phyloP scores from a whole-genome alignment of 2,113 vertebrate genomes.

The Redunca redunca region DNA sequence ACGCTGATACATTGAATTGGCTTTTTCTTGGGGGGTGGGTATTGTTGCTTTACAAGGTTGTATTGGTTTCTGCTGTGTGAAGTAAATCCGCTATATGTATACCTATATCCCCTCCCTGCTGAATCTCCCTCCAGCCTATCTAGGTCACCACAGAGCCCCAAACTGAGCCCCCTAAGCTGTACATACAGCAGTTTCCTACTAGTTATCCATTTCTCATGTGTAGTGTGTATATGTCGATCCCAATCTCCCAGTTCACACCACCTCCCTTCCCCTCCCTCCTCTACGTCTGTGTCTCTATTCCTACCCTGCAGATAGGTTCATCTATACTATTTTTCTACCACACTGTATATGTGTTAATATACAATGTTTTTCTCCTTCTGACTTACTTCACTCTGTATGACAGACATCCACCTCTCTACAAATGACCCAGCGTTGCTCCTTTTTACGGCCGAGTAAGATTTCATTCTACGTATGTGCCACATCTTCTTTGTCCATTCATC shows the following conservation, averaged over 20 bases:
- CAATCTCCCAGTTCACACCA: not conserved
- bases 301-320: not conserved
- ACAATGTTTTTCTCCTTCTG: not conserved
- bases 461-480: not conserved
- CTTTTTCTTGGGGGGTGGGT: not conserved
- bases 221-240: not conserved
- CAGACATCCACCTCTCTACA: not conserved
- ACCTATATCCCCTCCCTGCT: too few relatives aligned
- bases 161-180: too few relatives aligned
- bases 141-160: too few relatives aligned
- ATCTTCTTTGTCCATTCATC: not conserved
- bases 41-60: too few relatives aligned
- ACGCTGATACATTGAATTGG: not conserved
- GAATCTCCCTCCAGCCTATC: too few relatives aligned
- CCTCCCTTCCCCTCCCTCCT: not conserved
- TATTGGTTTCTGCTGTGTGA: too few relatives aligned
- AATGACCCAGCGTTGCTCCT: not conserved
- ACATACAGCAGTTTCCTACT: too few relatives aligned
- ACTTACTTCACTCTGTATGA: not conserved
- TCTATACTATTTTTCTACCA: not conserved
- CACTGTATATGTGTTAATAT: not conserved
- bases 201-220: not conserved
- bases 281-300: fast-evolving
- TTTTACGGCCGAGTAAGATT: not conserved
- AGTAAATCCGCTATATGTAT: too few relatives aligned